Conservation (phyloP, 2,888 invertebrate genomes). For the Tenthredo livida region DNA sequence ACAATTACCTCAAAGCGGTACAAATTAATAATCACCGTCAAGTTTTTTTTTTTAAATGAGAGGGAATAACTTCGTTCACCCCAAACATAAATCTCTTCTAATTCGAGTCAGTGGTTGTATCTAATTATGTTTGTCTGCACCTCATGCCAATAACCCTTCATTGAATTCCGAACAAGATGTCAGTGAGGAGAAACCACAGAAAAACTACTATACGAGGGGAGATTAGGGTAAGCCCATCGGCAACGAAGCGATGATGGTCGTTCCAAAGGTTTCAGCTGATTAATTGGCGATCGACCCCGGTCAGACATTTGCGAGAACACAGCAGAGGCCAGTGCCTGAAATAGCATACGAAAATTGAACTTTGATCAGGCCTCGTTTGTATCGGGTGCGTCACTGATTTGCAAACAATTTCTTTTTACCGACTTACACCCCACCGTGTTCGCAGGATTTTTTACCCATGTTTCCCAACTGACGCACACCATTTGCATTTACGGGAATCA, state of each 20-base stretch:
- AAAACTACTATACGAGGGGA: slow-evolving; percentile 62
- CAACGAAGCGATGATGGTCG: slow-evolving; percentile 73
- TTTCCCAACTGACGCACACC: slow-evolving; percentile 4
- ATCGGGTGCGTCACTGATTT: slow-evolving; percentile 38
- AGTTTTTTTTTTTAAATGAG: background rate
- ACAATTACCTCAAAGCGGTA: background rate
- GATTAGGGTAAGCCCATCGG: slow-evolving; percentile 72
- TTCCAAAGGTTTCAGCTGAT: slow-evolving; percentile 75
- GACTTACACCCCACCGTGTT: background rate
- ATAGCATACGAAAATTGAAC: slow-evolving; percentile 36
- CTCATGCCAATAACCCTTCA: slow-evolving; percentile 30
- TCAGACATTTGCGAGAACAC: slow-evolving; percentile 56
- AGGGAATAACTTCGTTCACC: background rate
- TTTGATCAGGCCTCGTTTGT: slow-evolving; percentile 39
- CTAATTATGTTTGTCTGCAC: slow-evolving; percentile 29
- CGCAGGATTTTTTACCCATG: background rate
- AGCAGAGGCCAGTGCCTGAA: background rate
- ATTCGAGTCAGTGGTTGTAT: background rate
- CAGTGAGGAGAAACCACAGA: slow-evolving; percentile 68
- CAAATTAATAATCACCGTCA: background rate
- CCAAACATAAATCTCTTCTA: background rate
- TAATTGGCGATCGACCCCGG: slow-evolving; percentile 70
- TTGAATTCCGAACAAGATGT: slow-evolving; percentile 62
- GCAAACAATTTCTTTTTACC: slow-evolving; percentile 7
- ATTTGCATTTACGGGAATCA: background rate